Percentiles rank a stretch among this genome's conserved stretches.
These are phyloP conservation scores for Drosophila nigrodunni DNA, from an alignment of 1,140 invertebrate genomes.

Conservation along the genomic window DNA sequence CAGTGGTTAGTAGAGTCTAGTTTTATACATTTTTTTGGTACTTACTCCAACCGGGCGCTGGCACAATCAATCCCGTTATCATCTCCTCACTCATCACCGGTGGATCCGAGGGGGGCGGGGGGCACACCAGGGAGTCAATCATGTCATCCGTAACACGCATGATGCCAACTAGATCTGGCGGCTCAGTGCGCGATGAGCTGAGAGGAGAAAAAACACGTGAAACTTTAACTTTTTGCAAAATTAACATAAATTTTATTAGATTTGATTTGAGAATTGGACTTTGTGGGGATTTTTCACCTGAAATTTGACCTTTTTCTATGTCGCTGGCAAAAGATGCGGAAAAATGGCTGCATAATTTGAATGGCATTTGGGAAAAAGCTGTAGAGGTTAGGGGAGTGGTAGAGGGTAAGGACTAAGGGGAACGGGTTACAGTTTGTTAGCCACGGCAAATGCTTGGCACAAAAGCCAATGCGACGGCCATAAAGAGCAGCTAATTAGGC, in stretches of 20 bases:
- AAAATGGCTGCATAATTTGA: slow-evolving; percentile 75
- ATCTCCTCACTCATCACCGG: slow-evolving; percentile 97
- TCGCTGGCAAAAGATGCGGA: slow-evolving; percentile 77
- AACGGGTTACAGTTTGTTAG: slow-evolving; percentile 53
- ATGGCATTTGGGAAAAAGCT: slow-evolving; percentile 29
- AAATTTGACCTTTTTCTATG: slow-evolving; percentile 73
- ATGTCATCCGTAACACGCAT: slow-evolving; percentile 95
- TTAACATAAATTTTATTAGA: slow-evolving; percentile 30
- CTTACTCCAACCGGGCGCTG: slow-evolving; percentile 96
- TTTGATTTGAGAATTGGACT: slow-evolving; percentile 28
- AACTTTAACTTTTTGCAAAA: slow-evolving; percentile 13
- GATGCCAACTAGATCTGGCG: slow-evolving; percentile 93
- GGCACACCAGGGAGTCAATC: slow-evolving; percentile 97
- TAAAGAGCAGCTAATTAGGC: slow-evolving; percentile 81
- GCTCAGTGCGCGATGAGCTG: slow-evolving; percentile 95
- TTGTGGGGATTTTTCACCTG: slow-evolving; percentile 40
- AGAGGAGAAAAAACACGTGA: neutral
- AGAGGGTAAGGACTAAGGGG: slow-evolving; percentile 2
- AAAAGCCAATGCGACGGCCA: slow-evolving; percentile 69
- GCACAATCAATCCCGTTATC: slow-evolving; percentile 97
- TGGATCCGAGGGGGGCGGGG: slow-evolving; percentile 96
- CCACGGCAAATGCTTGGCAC: slow-evolving; percentile 73
- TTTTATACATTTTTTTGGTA: slow-evolving; percentile 42
- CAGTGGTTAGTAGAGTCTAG: slow-evolving; percentile 7
- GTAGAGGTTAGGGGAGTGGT: no score